Conservation (phyloP, 1,140 invertebrate genomes). For the Apolygus lucorum region DNA sequence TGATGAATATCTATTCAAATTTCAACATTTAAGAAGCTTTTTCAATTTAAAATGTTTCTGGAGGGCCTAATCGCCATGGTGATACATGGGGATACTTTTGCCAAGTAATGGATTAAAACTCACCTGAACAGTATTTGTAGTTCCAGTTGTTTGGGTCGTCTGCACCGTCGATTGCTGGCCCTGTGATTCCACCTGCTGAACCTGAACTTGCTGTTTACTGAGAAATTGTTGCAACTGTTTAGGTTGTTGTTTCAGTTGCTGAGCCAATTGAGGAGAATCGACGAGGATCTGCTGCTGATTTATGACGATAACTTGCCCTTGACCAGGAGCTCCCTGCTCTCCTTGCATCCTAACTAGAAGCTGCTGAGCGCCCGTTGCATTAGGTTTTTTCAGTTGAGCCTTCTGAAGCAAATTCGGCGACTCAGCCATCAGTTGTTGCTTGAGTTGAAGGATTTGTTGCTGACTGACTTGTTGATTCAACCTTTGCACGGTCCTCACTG, state of each 20-base stretch:
- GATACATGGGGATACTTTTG: too few species aligned
- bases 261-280: slow-evolving; percentile 26
- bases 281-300: slow-evolving; percentile 32
- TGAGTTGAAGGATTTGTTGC: slow-evolving; percentile 32
- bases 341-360: slow-evolving; percentile 28
- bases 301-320: slow-evolving; percentile 32
- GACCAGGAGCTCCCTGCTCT: slow-evolving; percentile 8
- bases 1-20: too few species aligned
- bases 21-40: too few species aligned
- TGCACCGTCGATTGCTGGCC: slow-evolving; percentile 11
- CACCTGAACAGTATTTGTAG: background rate
- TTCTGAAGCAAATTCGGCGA: slow-evolving; percentile 24
- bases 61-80: too few species aligned
- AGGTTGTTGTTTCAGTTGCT: slow-evolving; percentile 28
- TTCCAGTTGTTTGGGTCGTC: slow-evolving; percentile 12
- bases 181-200: slow-evolving; percentile 10
- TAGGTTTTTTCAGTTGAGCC: slow-evolving; percentile 23
- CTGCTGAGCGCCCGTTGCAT: slow-evolving; percentile 31
- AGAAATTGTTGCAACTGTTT: slow-evolving; percentile 32
- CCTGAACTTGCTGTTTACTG: slow-evolving; percentile 18
- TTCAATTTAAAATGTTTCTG: too few species aligned
- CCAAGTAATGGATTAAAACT: too few species aligned
- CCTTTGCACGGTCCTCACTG: slow-evolving; percentile 37
- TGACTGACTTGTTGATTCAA: slow-evolving; percentile 22
- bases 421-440: slow-evolving; percentile 27